These are phyloP conservation scores for Nemurella pictetii DNA, from an alignment of 2,888 invertebrate species.

Conservation along the genomic window DNA sequence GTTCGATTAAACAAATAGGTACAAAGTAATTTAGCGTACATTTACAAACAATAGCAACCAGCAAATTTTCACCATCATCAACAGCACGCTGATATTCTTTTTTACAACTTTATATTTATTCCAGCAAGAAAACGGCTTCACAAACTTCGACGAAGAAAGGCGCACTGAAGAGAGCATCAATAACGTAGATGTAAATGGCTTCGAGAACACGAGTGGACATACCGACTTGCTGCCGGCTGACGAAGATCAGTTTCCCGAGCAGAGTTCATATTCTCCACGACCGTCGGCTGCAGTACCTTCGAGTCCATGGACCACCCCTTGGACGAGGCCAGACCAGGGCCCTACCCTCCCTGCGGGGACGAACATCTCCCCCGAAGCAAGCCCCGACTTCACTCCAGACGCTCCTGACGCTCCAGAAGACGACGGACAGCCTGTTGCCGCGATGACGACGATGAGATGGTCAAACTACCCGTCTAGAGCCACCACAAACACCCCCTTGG, in stretches of 20 bases:
- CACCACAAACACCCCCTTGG: neutral
- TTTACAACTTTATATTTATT: neutral
- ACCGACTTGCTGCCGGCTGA: neutral
- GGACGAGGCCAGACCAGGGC: neutral
- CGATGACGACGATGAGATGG: neutral
- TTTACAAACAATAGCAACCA: neutral
- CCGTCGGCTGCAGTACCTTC: neutral
- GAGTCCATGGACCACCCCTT: neutral
- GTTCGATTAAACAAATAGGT: neutral
- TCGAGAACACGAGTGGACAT: neutral
- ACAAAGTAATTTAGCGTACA: neutral
- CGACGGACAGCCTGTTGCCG: neutral
- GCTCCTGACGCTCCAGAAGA: too few relatives aligned
- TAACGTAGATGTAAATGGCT: slow-evolving; percentile 1
- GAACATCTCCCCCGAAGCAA: neutral
- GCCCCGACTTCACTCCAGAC: neutral
- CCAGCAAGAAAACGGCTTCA: neutral
- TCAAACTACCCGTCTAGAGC: neutral
- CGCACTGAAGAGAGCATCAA: slow-evolving; percentile 12
- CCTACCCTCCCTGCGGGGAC: neutral
- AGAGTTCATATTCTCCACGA: neutral
- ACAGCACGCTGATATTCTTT: too few relatives aligned
- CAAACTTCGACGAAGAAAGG: neutral
- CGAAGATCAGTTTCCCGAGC: neutral
- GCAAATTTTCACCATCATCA: too few relatives aligned